phyloP scores from a whole-genome alignment of 2,888 invertebrate genomes.

The Nasonia oneida region DNA sequence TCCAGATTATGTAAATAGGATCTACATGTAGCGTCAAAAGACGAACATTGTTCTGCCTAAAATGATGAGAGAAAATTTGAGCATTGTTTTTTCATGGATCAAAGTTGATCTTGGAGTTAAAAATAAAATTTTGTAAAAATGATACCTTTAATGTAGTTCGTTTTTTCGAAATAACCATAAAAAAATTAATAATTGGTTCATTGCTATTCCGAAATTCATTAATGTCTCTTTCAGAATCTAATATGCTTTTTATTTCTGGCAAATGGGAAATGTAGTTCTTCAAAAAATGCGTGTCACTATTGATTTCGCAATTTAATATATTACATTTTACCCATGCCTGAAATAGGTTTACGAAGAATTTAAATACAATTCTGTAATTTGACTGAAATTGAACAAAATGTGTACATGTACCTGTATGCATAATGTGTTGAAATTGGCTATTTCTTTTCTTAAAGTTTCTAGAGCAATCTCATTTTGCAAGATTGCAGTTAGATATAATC shows the following conservation, averaged over 20 bases:
- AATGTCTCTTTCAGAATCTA: conserved; percentile 66
- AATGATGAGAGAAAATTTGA: conserved; percentile 8
- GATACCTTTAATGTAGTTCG: conserved; percentile 69
- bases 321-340: conserved; percentile 76
- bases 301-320: conserved; percentile 69
- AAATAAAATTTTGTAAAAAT: conserved; percentile 13
- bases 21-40: conserved; percentile 70
- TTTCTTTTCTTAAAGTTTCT: conserved; percentile 68
- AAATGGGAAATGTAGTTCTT: conserved; percentile 69
- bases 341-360: conserved; percentile 49
- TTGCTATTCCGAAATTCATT: conserved; percentile 69
- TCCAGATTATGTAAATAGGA: conserved; percentile 74
- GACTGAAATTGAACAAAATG: conserved; percentile 37
- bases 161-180: conserved; percentile 69
- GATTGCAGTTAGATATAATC: conserved; percentile 70
- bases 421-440: conserved; percentile 71
- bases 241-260: conserved; percentile 70
- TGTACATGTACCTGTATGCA: conserved; percentile 71
- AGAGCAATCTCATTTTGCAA: conserved; percentile 66
- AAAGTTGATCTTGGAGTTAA: not conserved
- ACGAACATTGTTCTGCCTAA: conserved; percentile 46
- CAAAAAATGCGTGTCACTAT: conserved; percentile 67
- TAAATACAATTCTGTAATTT: not conserved
- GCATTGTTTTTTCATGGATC: not conserved
- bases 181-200: conserved; percentile 71